These are phyloP conservation scores for Drosophila nasuta DNA, from an alignment of 1,140 invertebrate genomes.

Conservation along the genomic window DNA sequence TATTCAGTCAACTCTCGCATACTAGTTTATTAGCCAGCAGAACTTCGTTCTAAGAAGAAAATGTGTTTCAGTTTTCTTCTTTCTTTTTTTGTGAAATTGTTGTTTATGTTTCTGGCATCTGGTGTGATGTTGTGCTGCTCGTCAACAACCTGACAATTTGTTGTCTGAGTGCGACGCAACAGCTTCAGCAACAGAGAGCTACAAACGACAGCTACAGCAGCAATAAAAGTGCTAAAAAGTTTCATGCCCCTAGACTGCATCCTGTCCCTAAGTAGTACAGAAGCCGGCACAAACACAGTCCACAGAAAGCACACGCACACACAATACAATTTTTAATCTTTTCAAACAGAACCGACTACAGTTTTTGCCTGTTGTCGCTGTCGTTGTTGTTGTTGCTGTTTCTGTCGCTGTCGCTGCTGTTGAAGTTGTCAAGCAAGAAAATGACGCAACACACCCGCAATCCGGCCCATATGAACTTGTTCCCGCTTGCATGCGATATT, in stretches of 20 bases:
- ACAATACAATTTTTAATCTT: slow-evolving; percentile 73
- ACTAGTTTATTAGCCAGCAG: slow-evolving; percentile 47
- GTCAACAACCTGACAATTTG: slow-evolving; percentile 81
- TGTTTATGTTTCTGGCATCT: slow-evolving; percentile 48
- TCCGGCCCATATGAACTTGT: slow-evolving; percentile 35
- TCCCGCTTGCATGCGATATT: slow-evolving; percentile 1
- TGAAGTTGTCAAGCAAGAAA: slow-evolving; percentile 54
- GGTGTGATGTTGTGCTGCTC: slow-evolving; percentile 42
- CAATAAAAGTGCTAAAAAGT: slow-evolving; percentile 82
- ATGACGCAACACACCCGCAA: slow-evolving; percentile 45
- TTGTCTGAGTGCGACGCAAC: slow-evolving; percentile 62
- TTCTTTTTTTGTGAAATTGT: slow-evolving; percentile 54
- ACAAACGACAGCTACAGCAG: slow-evolving; percentile 42
- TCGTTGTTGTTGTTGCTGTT: slow-evolving; percentile 23
- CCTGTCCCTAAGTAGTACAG: slow-evolving; percentile 60
- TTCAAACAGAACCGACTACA: slow-evolving; percentile 60
- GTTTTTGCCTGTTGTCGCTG: slow-evolving; percentile 8
- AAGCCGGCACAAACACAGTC: slow-evolving; percentile 9
- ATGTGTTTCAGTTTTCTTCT: slow-evolving; percentile 1
- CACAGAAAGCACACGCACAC: slow-evolving; percentile 3
- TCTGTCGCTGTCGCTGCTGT: slow-evolving; percentile 40
- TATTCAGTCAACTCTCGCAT: slow-evolving; percentile 3
- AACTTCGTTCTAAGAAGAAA: slow-evolving; percentile 17
- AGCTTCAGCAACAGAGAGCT: slow-evolving; percentile 21
- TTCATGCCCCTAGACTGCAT: slow-evolving; percentile 75